Percentiles rank a stretch among this genome's conserved stretches.
These are phyloP conservation scores for Ophion costatus DNA, from an alignment of 2,888 invertebrate species.

Conservation along the genomic window DNA sequence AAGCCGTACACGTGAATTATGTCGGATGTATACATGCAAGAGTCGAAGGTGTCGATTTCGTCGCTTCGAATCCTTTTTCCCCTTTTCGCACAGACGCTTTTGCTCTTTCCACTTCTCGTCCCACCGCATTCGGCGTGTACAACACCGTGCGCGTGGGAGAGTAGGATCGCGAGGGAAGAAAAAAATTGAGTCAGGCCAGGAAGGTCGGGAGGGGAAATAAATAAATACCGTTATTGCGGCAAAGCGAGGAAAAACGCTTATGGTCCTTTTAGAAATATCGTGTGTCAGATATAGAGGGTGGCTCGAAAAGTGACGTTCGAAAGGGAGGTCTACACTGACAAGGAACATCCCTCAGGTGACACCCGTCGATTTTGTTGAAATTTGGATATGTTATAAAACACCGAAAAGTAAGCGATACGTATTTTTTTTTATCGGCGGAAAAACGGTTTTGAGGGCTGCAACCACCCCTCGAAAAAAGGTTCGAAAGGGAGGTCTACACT, in stretches of 20 bases:
- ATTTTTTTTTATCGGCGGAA: too few relatives aligned
- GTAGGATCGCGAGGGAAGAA: background rate
- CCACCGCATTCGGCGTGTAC: slow-evolving; percentile 12
- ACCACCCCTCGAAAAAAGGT: too few relatives aligned
- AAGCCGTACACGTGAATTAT: background rate
- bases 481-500: too few relatives aligned
- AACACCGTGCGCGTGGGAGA: background rate
- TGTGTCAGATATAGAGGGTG: background rate
- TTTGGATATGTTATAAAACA: too few relatives aligned
- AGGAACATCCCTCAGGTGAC: too few relatives aligned
- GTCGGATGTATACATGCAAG: slow-evolving; percentile 20
- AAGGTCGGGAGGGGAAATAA: slow-evolving; percentile 18
- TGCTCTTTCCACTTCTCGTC: slow-evolving; percentile 9
- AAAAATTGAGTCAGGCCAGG: background rate
- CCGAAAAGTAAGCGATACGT: too few relatives aligned
- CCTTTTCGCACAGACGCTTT: slow-evolving; percentile 22
- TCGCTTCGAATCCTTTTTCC: slow-evolving; percentile 53
- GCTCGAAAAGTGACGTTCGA: background rate
- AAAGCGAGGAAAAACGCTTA: slow-evolving; percentile 5
- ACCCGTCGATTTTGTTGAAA: too few relatives aligned
- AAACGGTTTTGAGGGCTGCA: too few relatives aligned
- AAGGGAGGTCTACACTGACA: too few relatives aligned
- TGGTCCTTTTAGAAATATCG: slow-evolving; percentile 42
- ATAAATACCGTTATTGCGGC: slow-evolving; percentile 40
- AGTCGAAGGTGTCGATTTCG: slow-evolving; percentile 48